Conservation (phyloP, 2,797 vertebrate genomes). For the Chloroceryle inda region DNA sequence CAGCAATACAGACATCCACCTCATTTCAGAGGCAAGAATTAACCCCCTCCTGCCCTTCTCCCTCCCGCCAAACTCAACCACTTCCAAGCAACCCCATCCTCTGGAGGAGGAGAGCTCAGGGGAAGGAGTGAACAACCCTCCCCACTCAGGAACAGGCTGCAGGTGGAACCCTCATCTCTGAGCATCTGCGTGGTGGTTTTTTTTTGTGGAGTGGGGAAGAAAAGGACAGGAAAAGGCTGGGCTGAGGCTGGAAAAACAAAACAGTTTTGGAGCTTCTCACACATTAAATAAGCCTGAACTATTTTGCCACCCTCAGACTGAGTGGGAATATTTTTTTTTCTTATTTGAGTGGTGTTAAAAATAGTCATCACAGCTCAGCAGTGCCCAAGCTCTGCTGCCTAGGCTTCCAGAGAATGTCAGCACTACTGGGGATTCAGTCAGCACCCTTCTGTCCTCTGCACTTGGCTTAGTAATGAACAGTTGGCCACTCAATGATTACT, state of each 20-base stretch:
- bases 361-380: conserved; percentile 33
- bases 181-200: not conserved
- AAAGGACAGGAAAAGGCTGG: not conserved
- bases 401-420: not conserved
- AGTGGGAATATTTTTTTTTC: conserved; percentile 45
- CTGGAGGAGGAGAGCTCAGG: not conserved
- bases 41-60: not conserved
- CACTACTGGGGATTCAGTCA: conserved; percentile 33
- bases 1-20: rapidly evolving
- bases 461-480: not conserved
- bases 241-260: not conserved
- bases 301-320: conserved; percentile 28
- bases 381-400: not conserved
- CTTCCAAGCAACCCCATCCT: not conserved
- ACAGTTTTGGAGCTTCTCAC: not conserved
- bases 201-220: not conserved
- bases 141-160: not conserved
- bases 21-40: not conserved
- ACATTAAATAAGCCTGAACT: conserved; percentile 28
- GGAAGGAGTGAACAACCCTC: not conserved
- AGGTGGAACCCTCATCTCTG: not conserved
- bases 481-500: conserved; percentile 23
- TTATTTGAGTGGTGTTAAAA: conserved; percentile 48
- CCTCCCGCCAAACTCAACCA: rapidly evolving
- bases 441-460: not conserved